Evolutionary conservation across 2,797 vertebrate genomes (phyloP), one percentile per base, ranked within the genome.

Genomic region (Oophaga sylvatica): DNA sequence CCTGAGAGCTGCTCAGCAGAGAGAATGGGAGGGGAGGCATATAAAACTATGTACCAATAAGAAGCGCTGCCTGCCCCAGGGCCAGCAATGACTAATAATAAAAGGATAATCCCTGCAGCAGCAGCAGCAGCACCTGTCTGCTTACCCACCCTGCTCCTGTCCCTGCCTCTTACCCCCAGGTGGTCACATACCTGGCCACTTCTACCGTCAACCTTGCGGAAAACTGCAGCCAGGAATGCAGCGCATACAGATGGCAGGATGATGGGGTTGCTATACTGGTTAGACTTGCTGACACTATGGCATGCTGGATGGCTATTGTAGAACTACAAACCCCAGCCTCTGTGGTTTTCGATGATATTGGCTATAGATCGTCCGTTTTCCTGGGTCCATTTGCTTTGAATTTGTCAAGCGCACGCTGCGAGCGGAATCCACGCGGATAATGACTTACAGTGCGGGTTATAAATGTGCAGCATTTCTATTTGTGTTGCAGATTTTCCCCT

Each of bases 31-130:
- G 81, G 67, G 41, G 76, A 48, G n/a, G 67, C 29, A 59, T 19
- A 53, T 60, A 11, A 17, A 85, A 85, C 56, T 85, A 48, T 67
- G 19, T 19, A 59, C 83, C 83, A 88, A 75, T 88, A 29, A 60
- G 73, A 71, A 76, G 57, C 5, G 2, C 26, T 45, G 76, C 11
- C 48, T 59, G 45, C 76, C 57, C 78, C 56, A 26, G 87, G 87
- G 87, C 76, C 80, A 78, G 5, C 60, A 68, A 16, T 76, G 75
- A 62, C 56, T 87, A 71, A 71, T 71, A 26, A 13, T 1, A 19
- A 19, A 16, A 11, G 13, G 48, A 53, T 53, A 11, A 22, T 0
- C 12, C 45, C 45, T 70, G 12, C 67, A 41, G 29, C 26, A 26
- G 12, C 67, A 41, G 29, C 26, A 26, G 26, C 31, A 65, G 56